Evolutionary conservation across 2,113 vertebrate genomes (phyloP), one percentile per base, ranked within the genome.

Genomic region (Labeo catla): DNA sequence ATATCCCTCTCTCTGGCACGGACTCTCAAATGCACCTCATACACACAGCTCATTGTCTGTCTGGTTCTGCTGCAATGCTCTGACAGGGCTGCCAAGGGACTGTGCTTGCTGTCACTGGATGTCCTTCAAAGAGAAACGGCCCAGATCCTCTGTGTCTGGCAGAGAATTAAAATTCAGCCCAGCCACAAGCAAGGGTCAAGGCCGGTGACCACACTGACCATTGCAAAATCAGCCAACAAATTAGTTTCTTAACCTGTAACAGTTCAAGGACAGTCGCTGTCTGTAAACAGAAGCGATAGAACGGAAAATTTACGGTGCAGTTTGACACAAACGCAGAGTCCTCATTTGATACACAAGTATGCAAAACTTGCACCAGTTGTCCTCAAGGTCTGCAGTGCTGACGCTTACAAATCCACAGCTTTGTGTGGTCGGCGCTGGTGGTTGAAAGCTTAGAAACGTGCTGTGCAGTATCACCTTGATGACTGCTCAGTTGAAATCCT

Each of bases 181-280:
- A 88, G 88, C 81, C 0, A 63, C 13, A 45, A 76, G 68, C 84
- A 74, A 28, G 66, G 92, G 92, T 91, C 77, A 2, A 83, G 90
- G 92, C 81, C 89, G 68, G 59, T 87, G 90, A 87, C 90, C 89
- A 73, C 77, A 76, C 82, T 65, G 87, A 87, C 88, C 78, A 86
- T 76, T 83, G 87, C 81, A 57, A 92, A 94, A 93, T 90, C 91
- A 91, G 87, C 90, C 89, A 90, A 91, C 91, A 93, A 92, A 94
- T 93, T 91, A 87, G 85, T 92, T 94, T 93, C 86, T 88, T 90
- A 91, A 93, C 90, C 91, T 66, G 43, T 45, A 76, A 73, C 3
- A 73, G 90, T 89, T 92, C 93, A 92, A 93, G 91, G 92, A 93
- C 92, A 91, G 72, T 77, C 50, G 77, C 70, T 68, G 77, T 83